A percentile compares a stretch with the other conserved stretches of the same genome.
phyloP scores from a whole-genome alignment of 1,140 invertebrate genomes.

The Drosophila sp. region DNA sequence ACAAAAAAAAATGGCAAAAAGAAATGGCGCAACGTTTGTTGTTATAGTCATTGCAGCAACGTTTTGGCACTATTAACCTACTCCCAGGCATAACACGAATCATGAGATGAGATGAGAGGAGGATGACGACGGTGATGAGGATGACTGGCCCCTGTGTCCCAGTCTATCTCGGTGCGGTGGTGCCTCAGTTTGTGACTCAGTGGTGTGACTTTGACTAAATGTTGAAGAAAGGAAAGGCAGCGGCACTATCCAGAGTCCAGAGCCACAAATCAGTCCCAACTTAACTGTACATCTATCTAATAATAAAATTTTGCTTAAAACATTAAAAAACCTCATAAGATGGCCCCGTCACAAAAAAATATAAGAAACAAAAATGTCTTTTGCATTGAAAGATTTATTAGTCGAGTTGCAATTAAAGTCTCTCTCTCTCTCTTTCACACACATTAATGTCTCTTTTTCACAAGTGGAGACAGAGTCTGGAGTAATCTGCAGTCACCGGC shows the following conservation, averaged over 20 bases:
- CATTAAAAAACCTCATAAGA: conserved; percentile 35
- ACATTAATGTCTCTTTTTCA: not conserved
- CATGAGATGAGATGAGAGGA: conserved; percentile 46
- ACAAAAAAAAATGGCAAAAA: conserved; percentile 61
- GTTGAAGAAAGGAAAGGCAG: conserved; percentile 59
- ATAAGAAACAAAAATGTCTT: conserved; percentile 4
- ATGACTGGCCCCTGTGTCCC: conserved; percentile 15
- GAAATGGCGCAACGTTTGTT: conserved; percentile 73
- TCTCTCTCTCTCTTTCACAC: not conserved
- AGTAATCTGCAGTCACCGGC: conserved; percentile 13
- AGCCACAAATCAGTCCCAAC: conserved; percentile 67
- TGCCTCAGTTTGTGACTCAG: conserved; percentile 16
- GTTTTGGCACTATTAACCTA: conserved; percentile 80
- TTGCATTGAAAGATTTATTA: conserved; percentile 24
- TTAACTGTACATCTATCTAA: conserved; percentile 67
- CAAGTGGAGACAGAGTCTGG: not conserved
- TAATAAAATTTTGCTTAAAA: conserved; percentile 53
- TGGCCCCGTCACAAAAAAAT: conserved; percentile 40
- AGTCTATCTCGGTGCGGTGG: conserved; percentile 5
- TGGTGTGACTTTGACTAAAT: conserved; percentile 65
- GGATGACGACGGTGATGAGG: conserved; percentile 25
- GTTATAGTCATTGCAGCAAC: conserved; percentile 68
- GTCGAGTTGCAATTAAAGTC: conserved; percentile 13
- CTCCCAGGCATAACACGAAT: conserved; percentile 68
- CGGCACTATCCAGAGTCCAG: conserved; percentile 28